Base-by-base conservation (phyloP, 2,888 invertebrate genomes). In the Campoletis raptor region DNA sequence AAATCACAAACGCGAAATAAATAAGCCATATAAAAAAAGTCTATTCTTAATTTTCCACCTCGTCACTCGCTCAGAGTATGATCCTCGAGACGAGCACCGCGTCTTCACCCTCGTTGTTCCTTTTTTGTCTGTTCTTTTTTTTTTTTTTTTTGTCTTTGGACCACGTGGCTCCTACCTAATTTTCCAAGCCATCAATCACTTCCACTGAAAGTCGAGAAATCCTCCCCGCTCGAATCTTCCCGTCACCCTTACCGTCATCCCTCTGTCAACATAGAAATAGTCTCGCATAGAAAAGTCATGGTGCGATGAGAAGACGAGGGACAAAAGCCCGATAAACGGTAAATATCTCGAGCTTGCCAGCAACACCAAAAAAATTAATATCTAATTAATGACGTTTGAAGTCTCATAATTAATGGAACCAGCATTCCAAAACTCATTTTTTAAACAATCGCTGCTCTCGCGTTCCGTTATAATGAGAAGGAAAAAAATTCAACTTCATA, bases 121-220 rank as follows among this genome's bases (percentile, higher is more conserved):
- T 30, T 61, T 57, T 52, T 66, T 70, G 30, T 57, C 57, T 30
- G 30, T 30, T 45, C 57, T 67, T 66, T 36, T 24, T 77, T n/a
- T 64, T 69, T 42, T 73, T 45, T 67, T 67, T 66, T 36, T 24
- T 77, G 36, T 64, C 74, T 42, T 73, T 37, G 70, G 66, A 83
- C 72, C 83, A 77, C 77, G 67, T 72, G 61, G 81, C 83, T 86
- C 88, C 84, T 85, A 85, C 88, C 87, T 89, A 88, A 90, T 88
- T 89, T 90, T 90, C 88, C 89, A 86, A 85, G 85, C 84, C 89
- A 90, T 89, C 90, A 89, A 90, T 90, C 90, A 90, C 88, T 84
- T 85, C 48, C 69, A 30, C 57, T 64, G 77, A 61, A 24, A 78
- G 82, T 77, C 85, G 78, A 83, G 74, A 84, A 83, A 86, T 85